A percentile compares a stretch with the other conserved stretches of the same genome.
Conservation (phyloP, 2,797 vertebrate genomes). For the Lepidocolaptes lacrymiger region DNA sequence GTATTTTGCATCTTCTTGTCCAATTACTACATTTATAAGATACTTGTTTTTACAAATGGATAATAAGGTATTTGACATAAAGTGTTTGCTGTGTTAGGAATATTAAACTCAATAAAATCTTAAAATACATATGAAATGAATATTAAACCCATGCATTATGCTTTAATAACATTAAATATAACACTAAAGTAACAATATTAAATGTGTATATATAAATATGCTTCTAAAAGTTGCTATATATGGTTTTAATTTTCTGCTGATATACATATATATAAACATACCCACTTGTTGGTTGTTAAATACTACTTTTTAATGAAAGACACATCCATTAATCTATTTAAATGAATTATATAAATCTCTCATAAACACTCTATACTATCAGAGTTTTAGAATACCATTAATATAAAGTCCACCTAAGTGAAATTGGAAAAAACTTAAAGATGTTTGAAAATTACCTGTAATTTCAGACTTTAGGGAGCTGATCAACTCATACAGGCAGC, state of each 20-base stretch:
- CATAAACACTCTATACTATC: neutral
- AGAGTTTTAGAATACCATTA: neutral
- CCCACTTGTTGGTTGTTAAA: neutral
- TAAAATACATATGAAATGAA: neutral
- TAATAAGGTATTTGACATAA: conserved; percentile 19
- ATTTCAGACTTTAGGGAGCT: neutral
- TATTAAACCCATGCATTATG: conserved; percentile 45
- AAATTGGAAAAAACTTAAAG: neutral
- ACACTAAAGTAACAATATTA: neutral
- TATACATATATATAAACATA: neutral
- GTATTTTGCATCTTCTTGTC: neutral
- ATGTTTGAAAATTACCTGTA: neutral
- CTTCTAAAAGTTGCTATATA: conserved; percentile 16
- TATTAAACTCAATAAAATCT: conserved; percentile 11
- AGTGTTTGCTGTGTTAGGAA: neutral
- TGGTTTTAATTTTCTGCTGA: conserved; percentile 46
- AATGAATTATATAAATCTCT: neutral
- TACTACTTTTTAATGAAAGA: neutral
- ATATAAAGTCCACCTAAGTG: neutral
- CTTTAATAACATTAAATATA: conserved; percentile 6
- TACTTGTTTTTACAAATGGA: neutral
- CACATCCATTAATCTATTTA: neutral
- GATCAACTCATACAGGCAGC: neutral
- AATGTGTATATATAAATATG: neutral
- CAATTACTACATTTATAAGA: neutral